phyloP scores from a whole-genome alignment of 2,888 invertebrate species.

The Nebria salina region DNA sequence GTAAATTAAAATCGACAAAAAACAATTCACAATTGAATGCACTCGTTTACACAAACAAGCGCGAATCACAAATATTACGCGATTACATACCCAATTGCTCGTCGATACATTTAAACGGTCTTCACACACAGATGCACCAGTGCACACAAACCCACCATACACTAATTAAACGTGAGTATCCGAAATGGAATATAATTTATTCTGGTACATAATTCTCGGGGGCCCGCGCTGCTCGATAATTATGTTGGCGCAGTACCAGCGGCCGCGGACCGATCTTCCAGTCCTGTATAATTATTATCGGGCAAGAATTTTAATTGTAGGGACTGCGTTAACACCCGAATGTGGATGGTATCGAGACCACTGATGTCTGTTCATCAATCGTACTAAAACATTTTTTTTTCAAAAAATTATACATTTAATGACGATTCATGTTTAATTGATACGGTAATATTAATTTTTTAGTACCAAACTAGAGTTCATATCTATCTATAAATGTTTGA shows the following conservation, averaged over 20 bases:
- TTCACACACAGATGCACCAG: conserved; percentile 6
- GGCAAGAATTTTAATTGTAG: conserved; percentile 45
- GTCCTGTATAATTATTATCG: conserved; percentile 44
- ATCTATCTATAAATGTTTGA: too few species aligned
- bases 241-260: conserved; percentile 22
- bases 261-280: conserved; percentile 24
- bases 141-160: not conserved
- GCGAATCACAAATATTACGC: too few species aligned
- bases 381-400: not conserved
- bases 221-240: conserved; percentile 34
- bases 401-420: too few species aligned
- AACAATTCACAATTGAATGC: too few species aligned
- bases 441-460: too few species aligned
- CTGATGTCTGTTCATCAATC: not conserved
- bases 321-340: conserved; percentile 42
- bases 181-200: conserved; percentile 41
- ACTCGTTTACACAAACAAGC: too few species aligned
- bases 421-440: too few species aligned
- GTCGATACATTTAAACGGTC: not conserved
- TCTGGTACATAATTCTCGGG: conserved; percentile 37
- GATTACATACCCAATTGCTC: too few species aligned
- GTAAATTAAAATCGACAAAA: not conserved
- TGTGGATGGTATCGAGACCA: not conserved
- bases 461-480: too few species aligned
- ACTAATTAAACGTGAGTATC: conserved; percentile 22